Base-by-base conservation (phyloP, 53 echinoderm and acorn worm species). In the Pentamera pediparva region DNA sequence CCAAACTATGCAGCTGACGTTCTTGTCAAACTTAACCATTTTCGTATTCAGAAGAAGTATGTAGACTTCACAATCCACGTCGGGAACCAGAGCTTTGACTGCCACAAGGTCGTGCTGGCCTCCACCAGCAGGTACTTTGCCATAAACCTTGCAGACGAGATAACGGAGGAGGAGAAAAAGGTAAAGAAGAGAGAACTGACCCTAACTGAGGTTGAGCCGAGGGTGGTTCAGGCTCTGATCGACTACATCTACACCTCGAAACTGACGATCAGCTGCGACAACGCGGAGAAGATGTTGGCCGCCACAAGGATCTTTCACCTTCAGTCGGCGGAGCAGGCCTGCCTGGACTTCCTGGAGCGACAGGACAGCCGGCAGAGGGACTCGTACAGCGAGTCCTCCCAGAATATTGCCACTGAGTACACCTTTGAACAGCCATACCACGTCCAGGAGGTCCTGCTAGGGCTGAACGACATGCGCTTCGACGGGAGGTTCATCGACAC, bases 361-460 rank as follows among this genome's bases (percentile, higher is more conserved):
- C 88, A 92, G 37, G 98, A 96, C 64, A 88, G 77, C 63, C 28
- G 89, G 22, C 69, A 81, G n/a, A 61, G 86, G 13, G 79, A 85
- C 22, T 80, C 86, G 0, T 39, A 56, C n/a, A 35, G 65, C 5
- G 98, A 98, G 45, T 60, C 56, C n/a, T 37, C 81, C 4, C 63
- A 75, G 32, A 88, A 86, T 38, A 72, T 98, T 24, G 52, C 82
- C 6, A 65, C 94, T 6, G 94, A 94, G 69, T 94, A 94, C 74
- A 94, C 90, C 26, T 94, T 92, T 67, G 88, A 98, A 37, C 98
- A 98, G 67, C 98, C 92, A 0, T 98, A 92, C 82, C 98, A 98
- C 34, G 98, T 91, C 34, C 89, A 91, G 52, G 98, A 98, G 76
- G 76, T 91, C 50, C 83, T 98, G 2, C 92, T 98, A 10, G 98